Conservation (phyloP, 64 coral and sea anemone genomes). For the Montipora sp. region DNA sequence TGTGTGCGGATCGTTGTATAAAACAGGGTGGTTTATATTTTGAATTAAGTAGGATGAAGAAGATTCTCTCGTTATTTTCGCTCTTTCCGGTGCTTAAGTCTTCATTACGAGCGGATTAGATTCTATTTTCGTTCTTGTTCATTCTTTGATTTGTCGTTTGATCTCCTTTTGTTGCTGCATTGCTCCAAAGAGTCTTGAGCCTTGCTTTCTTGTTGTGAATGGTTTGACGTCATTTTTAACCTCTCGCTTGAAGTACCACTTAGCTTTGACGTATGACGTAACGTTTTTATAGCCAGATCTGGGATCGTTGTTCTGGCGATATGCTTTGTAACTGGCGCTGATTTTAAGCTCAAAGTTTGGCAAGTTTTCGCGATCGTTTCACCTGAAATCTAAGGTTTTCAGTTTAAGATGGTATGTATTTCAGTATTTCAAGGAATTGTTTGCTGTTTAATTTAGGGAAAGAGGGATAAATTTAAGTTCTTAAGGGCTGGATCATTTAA, state of each 20-base stretch:
- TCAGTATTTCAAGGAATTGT: background rate
- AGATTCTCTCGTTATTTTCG: background rate
- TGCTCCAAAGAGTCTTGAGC: background rate
- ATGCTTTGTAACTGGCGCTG: background rate
- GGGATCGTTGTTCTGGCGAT: background rate
- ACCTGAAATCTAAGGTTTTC: background rate
- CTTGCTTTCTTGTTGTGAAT: background rate
- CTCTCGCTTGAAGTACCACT: background rate
- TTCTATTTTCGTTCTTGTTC: background rate
- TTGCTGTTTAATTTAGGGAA: background rate
- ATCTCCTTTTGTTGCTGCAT: background rate
- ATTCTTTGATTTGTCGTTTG: background rate
- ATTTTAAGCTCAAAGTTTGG: background rate
- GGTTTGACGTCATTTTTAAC: background rate
- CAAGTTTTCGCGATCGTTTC: background rate
- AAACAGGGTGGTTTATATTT: background rate
- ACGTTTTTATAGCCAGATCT: background rate
- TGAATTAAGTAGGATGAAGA: background rate
- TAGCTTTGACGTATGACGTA: background rate
- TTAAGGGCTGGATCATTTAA: no score
- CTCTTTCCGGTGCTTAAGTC: background rate
- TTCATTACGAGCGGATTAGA: background rate
- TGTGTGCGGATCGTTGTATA: no score
- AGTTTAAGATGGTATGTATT: background rate
- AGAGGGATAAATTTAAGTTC: no score